Conservation (phyloP, 2,797 vertebrate species). For the Gobio occitaniae region DNA sequence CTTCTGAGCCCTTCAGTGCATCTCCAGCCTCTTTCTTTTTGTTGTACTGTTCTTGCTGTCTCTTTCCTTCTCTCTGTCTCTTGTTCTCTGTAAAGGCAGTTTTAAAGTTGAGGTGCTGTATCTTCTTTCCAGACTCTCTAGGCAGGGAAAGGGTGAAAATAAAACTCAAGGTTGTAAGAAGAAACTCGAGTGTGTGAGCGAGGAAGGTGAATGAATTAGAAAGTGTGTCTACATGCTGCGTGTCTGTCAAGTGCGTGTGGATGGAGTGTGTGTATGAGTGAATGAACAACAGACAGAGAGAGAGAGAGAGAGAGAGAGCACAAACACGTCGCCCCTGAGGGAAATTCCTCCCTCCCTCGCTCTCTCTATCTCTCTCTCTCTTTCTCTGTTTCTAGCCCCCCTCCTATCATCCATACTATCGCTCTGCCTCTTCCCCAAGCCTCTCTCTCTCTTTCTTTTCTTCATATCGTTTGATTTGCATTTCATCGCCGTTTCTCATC, state of each 20-base stretch:
- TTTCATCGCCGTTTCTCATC: constrained; percentile 39
- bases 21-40: constrained; percentile 1
- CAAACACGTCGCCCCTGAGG: constrained; percentile 64
- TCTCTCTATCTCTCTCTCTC: constrained; percentile 1
- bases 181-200: constrained; percentile 6
- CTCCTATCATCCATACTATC: constrained; percentile 25
- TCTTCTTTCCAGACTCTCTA: constrained; percentile 16
- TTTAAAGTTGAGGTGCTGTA: constrained; percentile 30
- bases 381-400: background rate
- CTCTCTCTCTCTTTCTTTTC: constrained; percentile 3
- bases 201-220: constrained; percentile 32
- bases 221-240: constrained; percentile 31
- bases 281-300: constrained; percentile 36
- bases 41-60: constrained; percentile 5
- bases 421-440: background rate
- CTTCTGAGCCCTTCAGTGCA: constrained; percentile 13
- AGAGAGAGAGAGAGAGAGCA: constrained; percentile 43
- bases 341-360: constrained; percentile 55
- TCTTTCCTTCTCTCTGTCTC: constrained; percentile 8
- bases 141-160: constrained; percentile 9
- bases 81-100: constrained; percentile 6
- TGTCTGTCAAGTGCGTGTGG: constrained; percentile 27
- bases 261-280: constrained; percentile 37
- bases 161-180: background rate
- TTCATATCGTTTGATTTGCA: constrained; percentile 32